Evolutionary conservation across 2,797 vertebrate species (phyloP).

Genomic region (Silurus lanzhouensis): DNA sequence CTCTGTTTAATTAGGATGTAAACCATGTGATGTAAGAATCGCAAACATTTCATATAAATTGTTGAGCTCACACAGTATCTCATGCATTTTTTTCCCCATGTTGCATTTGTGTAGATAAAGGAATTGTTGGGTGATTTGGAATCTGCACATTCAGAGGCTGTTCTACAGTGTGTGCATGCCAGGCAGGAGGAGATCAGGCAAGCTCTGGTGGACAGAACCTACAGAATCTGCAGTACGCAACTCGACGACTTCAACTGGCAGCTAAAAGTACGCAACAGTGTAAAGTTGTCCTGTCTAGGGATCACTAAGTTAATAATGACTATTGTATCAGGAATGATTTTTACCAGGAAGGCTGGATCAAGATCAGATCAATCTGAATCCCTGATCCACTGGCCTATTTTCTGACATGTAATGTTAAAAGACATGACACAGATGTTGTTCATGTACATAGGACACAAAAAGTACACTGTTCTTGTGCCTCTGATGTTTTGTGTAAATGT

Average conservation of each 20-base stretch:
- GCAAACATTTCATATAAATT: neutral
- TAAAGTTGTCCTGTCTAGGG: neutral
- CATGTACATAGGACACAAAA: neutral
- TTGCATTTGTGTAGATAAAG: slow-evolving; percentile 69
- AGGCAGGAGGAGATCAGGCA: slow-evolving; percentile 83
- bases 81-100: neutral
- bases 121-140: slow-evolving; percentile 73
- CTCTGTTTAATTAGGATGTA: neutral
- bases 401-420: neutral
- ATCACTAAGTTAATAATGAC: neutral
- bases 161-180: slow-evolving; percentile 80
- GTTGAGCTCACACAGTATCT: neutral
- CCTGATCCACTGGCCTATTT: neutral
- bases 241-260: slow-evolving; percentile 97
- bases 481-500: neutral
- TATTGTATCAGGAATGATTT: neutral
- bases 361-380: neutral
- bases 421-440: neutral
- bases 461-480: neutral
- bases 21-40: neutral
- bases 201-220: slow-evolving; percentile 81
- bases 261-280: slow-evolving; percentile 80
- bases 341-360: neutral
- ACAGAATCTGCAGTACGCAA: slow-evolving; percentile 81
- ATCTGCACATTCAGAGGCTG: slow-evolving; percentile 69